These are phyloP conservation scores for Lasioglossum baleicum DNA, from an alignment of 1,140 invertebrate genomes.

Conservation along the genomic window DNA sequence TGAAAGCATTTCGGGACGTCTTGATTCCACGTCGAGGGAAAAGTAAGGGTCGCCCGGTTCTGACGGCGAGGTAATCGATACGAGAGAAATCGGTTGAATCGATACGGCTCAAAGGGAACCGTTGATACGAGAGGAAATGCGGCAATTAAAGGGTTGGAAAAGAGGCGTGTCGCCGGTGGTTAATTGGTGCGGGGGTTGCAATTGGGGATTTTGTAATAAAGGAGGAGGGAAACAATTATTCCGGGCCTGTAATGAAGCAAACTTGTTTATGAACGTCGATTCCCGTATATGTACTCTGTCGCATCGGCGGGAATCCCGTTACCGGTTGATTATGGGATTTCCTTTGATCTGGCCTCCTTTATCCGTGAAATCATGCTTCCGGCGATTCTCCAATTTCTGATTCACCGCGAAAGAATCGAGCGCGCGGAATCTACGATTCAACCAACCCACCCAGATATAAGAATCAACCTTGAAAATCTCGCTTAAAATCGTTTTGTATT, in stretches of 20 bases:
- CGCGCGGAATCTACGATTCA: not conserved
- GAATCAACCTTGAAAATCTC: not conserved
- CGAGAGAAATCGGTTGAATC: slow-evolving; percentile 20
- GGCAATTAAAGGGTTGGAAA: slow-evolving; percentile 42
- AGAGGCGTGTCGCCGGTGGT: slow-evolving; percentile 32
- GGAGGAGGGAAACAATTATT: slow-evolving; percentile 38
- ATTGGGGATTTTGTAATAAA: slow-evolving; percentile 41
- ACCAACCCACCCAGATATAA: not conserved
- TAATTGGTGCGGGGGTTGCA: slow-evolving; percentile 36
- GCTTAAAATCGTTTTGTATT: not conserved
- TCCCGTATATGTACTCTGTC: not conserved
- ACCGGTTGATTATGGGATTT: slow-evolving; percentile 20
- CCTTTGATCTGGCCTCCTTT: not conserved
- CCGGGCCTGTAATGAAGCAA: slow-evolving; percentile 32
- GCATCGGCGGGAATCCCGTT: slow-evolving; percentile 2
- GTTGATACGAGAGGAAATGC: slow-evolving; percentile 26
- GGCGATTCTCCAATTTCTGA: not conserved
- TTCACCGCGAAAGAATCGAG: not conserved
- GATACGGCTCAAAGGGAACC: not conserved
- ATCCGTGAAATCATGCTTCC: not conserved
- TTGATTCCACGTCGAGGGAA: not conserved
- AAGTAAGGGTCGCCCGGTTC: not conserved
- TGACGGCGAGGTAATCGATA: not conserved
- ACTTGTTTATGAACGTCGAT: slow-evolving; percentile 44
- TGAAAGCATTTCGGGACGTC: not conserved